Conservation (phyloP, 2,888 invertebrate species). For the Nemotelus pantherinus region DNA sequence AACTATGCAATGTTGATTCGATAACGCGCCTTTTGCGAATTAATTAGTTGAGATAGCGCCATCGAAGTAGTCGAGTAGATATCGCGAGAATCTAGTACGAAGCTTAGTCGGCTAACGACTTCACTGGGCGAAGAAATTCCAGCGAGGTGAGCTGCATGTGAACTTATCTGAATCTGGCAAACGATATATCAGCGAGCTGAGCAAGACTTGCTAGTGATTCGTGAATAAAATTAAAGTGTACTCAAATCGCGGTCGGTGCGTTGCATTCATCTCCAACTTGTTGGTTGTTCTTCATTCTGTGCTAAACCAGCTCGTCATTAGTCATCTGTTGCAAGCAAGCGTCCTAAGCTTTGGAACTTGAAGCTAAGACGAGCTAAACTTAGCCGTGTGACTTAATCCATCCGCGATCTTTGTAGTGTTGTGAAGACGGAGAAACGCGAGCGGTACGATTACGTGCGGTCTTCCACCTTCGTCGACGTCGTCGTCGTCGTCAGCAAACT, state of each 20-base stretch:
- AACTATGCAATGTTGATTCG: constrained; percentile 3
- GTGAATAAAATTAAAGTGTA: too few species aligned
- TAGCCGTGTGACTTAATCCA: constrained; percentile 29
- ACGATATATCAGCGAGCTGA: too few species aligned
- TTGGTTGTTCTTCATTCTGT: constrained; percentile 6
- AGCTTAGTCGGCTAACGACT: neutral
- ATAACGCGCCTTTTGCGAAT: constrained; percentile 14
- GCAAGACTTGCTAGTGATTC: too few species aligned
- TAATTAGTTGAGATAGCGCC: constrained; percentile 31
- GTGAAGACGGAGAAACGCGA: neutral
- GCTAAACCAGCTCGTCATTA: neutral
- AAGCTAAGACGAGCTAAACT: constrained; percentile 23
- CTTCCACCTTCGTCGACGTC: constrained; percentile 29
- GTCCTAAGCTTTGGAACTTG: neutral
- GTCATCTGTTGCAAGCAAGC: constrained; percentile 14
- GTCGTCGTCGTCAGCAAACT: neutral
- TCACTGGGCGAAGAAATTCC: too few species aligned
- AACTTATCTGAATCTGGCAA: too few species aligned
- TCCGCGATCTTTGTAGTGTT: constrained; percentile 9
- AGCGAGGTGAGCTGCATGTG: too few species aligned
- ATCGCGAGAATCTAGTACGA: constrained; percentile 1
- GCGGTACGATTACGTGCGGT: constrained; percentile 13
- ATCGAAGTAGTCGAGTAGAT: neutral
- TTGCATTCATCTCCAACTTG: neutral
- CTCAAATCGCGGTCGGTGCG: neutral